Base-by-base conservation (phyloP, 2,113 vertebrate genomes). In the Parotia lawesii region DNA sequence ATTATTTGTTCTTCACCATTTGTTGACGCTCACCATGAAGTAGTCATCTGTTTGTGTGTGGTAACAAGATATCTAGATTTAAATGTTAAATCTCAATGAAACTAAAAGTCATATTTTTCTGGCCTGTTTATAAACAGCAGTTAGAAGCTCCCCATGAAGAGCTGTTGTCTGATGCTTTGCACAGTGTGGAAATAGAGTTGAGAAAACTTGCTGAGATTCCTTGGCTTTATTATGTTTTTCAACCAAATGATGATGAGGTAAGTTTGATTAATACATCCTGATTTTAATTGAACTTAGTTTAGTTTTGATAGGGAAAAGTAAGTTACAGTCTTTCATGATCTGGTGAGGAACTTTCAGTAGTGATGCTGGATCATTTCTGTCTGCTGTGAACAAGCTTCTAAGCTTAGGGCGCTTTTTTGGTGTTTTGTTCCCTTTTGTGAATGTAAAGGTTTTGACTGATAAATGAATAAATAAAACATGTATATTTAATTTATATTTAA, bases 181-280 rank as follows among this genome's bases (percentile, higher is more conserved):
- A 99, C 96, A 98, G 95, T 2, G 97, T 99, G 79, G 99, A 99
- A 97, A 28, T 97, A 74, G 99, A 99, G 85, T 94, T 99, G 88
- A 98, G 97, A 90, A 99, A 99, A 93, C 97, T 99, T 82, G 98
- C 97, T 47, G 99, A 99, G 95, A 98, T 99, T 65, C 98, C 98
- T 9, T 99, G 99, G 99, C 98, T 99, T 62, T 99, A 99, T 95
- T 98, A 99, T 73, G 98, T 99, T 79, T 97, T 99, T 75, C 99
- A 99, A 93, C 98, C 99, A 37, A 99, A 99, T 48, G 99, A 99
- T 40, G 98, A 99, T 71, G 99, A 99, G 98, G 99, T 99, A 96
- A 95, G 97, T 87, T 74, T 69, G 37, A 40, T 70, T 75, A 33
- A 45, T 42, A 21, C 2, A 2, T 81, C 21, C 31, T 62, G 15